Evolutionary conservation across 2,888 invertebrate genomes (phyloP).

Genomic region (Cataglyphis cursor): DNA sequence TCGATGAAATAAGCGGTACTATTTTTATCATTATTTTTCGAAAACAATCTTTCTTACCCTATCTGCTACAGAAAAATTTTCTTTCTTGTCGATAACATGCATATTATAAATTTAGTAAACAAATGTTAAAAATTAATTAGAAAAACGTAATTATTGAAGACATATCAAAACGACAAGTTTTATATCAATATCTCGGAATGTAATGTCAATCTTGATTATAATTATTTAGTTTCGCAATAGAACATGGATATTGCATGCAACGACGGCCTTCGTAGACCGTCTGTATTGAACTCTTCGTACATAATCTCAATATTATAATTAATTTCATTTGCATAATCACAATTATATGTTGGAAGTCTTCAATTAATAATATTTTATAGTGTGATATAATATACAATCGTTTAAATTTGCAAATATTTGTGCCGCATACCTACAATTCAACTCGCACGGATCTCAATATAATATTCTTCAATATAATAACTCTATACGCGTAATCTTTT

Average conservation of each 20-base stretch:
- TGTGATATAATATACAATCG: not conserved
- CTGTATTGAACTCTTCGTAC: not conserved
- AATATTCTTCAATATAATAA: not conserved
- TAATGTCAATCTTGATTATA: not conserved
- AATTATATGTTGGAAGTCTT: not conserved
- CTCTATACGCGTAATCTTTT: not conserved
- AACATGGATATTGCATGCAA: not conserved
- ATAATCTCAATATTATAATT: conserved; percentile 1
- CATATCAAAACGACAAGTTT: not conserved
- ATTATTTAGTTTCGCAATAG: conserved; percentile 9
- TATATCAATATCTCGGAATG: not conserved
- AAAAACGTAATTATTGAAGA: not conserved
- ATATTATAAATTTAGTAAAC: conserved; percentile 10
- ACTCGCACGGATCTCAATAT: not conserved
- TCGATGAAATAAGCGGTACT: not conserved
- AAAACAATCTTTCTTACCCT: not conserved
- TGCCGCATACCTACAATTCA: not conserved
- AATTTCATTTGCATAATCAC: conserved; percentile 4
- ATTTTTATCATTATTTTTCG: not conserved
- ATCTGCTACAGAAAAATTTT: not conserved
- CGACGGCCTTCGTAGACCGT: conserved; percentile 1
- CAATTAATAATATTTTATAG: conserved; percentile 11
- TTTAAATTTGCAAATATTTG: not conserved
- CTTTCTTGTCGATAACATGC: not conserved
- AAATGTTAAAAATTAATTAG: not conserved